A percentile compares a stretch with the other conserved stretches of the same genome.
phyloP scores from a whole-genome alignment of 2,797 vertebrate genomes.

The Heterohyrax brucei region DNA sequence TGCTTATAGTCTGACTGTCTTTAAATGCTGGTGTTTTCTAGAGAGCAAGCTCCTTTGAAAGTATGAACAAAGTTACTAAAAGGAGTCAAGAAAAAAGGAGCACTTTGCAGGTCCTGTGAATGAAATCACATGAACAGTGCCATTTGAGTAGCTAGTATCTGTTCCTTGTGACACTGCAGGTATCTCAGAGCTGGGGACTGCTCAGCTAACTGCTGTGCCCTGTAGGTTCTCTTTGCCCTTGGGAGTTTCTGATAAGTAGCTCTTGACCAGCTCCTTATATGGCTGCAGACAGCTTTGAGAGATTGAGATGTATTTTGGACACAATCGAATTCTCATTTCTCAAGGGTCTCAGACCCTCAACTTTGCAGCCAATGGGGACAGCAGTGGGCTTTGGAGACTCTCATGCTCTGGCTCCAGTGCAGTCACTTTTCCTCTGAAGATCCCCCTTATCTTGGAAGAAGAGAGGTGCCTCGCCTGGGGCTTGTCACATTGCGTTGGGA shows the following conservation, averaged over 20 bases:
- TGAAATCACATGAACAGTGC: neutral
- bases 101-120: neutral
- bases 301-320: constrained; percentile 82
- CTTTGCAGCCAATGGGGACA: constrained; percentile 42
- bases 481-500: constrained; percentile 69
- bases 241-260: constrained; percentile 78
- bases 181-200: constrained; percentile 34
- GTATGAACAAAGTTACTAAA: constrained; percentile 49
- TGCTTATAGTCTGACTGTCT: constrained; percentile 45
- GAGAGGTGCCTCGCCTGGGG: constrained; percentile 80
- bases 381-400: constrained; percentile 49
- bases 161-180: constrained; percentile 69
- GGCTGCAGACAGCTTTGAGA: constrained; percentile 64
- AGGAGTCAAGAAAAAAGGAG: neutral
- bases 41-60: constrained; percentile 18
- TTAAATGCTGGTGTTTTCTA: constrained; percentile 51
- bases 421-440: constrained; percentile 74
- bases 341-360: constrained; percentile 60
- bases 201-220: constrained; percentile 69
- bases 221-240: constrained; percentile 76
- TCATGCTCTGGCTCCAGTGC: neutral
- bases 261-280: constrained; percentile 84
- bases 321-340: constrained; percentile 78
- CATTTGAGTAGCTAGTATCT: neutral
- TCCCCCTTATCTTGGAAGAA: constrained; percentile 78